Evolutionary conservation across 1,140 invertebrate species (phyloP).

Genomic region (Trachelipus rathkii): DNA sequence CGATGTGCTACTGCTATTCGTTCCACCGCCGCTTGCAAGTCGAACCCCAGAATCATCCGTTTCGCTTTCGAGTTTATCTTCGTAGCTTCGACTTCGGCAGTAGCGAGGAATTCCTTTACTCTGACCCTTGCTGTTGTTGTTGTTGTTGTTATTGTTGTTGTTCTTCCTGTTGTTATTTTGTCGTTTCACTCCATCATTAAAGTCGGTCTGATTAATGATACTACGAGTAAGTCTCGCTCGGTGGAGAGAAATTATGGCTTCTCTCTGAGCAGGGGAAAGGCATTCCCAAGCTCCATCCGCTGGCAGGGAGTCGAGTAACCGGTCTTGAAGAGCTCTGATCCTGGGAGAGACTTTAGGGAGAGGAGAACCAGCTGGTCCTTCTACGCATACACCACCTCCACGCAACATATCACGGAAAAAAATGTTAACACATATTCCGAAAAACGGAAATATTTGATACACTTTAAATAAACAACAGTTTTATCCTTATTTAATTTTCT

Average conservation of each 20-base stretch:
- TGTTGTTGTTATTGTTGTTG: constrained; percentile 6
- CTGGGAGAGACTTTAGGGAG: constrained; percentile 36
- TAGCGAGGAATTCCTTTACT: constrained; percentile 14
- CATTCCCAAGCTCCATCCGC: constrained; percentile 44
- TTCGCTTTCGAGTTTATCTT: constrained; percentile 43
- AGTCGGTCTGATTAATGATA: not conserved
- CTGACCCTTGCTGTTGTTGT: constrained; percentile 1
- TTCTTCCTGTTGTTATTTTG: constrained; percentile 14
- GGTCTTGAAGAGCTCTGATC: constrained; percentile 39
- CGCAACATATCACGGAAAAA: not conserved
- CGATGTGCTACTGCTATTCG: constrained; percentile 35
- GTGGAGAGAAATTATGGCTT: constrained; percentile 39
- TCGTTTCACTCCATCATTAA: not conserved
- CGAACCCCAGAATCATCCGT: constrained; percentile 44
- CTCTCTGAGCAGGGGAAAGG: constrained; percentile 39
- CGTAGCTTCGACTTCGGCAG: constrained; percentile 37
- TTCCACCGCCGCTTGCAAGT: constrained; percentile 23
- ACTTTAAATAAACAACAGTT: no score
- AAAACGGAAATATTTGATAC: no score
- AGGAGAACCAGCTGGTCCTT: constrained; percentile 24
- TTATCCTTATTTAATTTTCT: no score
- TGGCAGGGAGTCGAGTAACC: constrained; percentile 40
- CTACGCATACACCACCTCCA: constrained; percentile 21
- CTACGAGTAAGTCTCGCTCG: constrained; percentile 26
- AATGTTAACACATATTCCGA: not conserved